Conservation (phyloP, 2,888 invertebrate genomes). For the Hybos culiciformis region DNA sequence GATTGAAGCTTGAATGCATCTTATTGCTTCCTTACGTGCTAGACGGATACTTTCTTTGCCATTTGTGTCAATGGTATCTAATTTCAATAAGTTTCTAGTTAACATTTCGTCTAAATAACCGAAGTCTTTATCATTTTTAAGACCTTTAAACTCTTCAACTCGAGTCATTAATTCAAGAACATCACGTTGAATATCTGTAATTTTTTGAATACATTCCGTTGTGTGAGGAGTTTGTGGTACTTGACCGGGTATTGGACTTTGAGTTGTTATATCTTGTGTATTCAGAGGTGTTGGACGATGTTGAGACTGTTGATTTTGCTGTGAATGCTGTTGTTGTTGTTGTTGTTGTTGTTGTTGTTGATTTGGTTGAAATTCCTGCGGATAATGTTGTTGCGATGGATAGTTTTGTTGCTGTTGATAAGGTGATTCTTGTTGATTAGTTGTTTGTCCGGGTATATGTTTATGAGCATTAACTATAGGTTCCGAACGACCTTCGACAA, state of each 20-base stretch:
- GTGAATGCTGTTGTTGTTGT: conserved; percentile 14
- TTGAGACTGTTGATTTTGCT: conserved; percentile 23
- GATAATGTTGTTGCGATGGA: conserved; percentile 29
- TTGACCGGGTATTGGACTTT: conserved; percentile 16
- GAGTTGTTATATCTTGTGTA: conserved; percentile 12
- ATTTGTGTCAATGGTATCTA: conserved; percentile 86
- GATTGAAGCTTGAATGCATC: conserved; percentile 75
- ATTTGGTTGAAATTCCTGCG: conserved; percentile 22
- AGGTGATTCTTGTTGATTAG: conserved; percentile 15
- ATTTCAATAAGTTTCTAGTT: conserved; percentile 75
- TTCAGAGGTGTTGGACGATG: conserved; percentile 17
- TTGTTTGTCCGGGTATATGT: conserved; percentile 29
- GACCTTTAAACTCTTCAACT: conserved; percentile 59
- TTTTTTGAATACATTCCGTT: conserved; percentile 58
- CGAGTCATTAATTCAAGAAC: conserved; percentile 63
- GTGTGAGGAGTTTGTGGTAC: conserved; percentile 36
- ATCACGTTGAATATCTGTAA: conserved; percentile 66
- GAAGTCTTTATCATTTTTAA: conserved; percentile 55
- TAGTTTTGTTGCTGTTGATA: not conserved
- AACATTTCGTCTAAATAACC: conserved; percentile 90
- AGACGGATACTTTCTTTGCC: conserved; percentile 78
- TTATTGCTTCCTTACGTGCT: conserved; percentile 78
- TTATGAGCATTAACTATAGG: conserved; percentile 49
- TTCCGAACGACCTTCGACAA: conserved; percentile 72
- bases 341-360: conserved; percentile 21